Conservation (phyloP, 1,140 invertebrate species). For the Macrobrachium nipponense region DNA sequence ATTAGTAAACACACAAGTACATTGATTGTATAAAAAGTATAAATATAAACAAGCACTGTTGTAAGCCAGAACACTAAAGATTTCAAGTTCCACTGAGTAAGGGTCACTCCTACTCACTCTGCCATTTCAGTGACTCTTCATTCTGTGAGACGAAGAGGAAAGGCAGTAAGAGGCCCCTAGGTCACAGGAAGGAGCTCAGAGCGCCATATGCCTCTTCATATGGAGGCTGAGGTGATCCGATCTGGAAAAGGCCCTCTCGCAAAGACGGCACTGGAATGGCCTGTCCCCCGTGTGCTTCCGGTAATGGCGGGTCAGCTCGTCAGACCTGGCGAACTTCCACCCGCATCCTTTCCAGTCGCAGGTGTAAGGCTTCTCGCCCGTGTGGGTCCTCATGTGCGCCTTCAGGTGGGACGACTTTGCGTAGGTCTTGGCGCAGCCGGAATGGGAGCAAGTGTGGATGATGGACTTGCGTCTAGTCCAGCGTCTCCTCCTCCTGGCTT, state of each 20-base stretch:
- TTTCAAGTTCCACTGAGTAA: too few species aligned
- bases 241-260: constrained; percentile 92
- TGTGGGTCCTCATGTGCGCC: constrained; percentile 9
- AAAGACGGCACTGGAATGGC: constrained; percentile 68
- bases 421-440: constrained; percentile 78
- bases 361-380: constrained; percentile 67
- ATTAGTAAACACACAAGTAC: too few species aligned
- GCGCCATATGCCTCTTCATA: constrained; percentile 92
- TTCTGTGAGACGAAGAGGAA: too few species aligned
- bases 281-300: constrained; percentile 12
- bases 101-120: too few species aligned
- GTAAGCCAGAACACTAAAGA: too few species aligned
- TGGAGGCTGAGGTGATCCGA: constrained; percentile 96
- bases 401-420: constrained; percentile 72
- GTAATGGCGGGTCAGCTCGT: constrained; percentile 72
- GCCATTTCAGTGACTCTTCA: too few species aligned
- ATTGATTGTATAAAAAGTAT: too few species aligned
- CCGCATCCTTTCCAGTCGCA: constrained; percentile 85
- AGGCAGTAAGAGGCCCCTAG: too few species aligned
- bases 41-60: too few species aligned
- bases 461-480: constrained; percentile 65
- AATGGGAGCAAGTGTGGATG: constrained; percentile 75
- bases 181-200: background rate
- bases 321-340: constrained; percentile 86
- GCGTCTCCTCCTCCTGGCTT: constrained; percentile 18